Evolutionary conservation across 1,140 invertebrate species (phyloP), one percentile per base, ranked within the genome.

Genomic region (Drosophila azteca): DNA sequence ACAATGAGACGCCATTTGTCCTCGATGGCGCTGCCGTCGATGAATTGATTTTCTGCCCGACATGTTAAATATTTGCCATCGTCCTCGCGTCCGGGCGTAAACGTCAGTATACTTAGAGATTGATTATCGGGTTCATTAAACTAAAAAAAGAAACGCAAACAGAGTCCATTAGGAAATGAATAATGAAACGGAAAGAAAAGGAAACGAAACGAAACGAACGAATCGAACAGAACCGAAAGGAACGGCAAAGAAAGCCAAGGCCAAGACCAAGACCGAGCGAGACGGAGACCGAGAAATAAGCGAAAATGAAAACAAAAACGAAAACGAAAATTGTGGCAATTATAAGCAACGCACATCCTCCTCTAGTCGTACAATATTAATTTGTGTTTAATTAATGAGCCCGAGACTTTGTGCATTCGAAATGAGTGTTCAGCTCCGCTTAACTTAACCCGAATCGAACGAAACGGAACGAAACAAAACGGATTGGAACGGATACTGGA

Each of bases 21-120:
- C 92, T 97, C 96, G 39, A 97, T 94, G 46, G 95, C 94, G 76
- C 96, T 97, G 91, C 95, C 95, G 17, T 94, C 94, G 88, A 98
- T 96, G 89, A 93, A 94, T 76, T 96, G 95, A 93, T 98, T 98
- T 93, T 97, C 96, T 49, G 96, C 96, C 59, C 96, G 93, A 92
- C 97, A 98, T 54, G 96, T 97, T 92, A 97, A 94, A 92, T 95
- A 95, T 92, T 96, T 96, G 51, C 96, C 96, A 88, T 97, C 96
- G 92, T 98, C 97, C 70, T 96, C 96, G 54, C 96, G 95, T 41
- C 93, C 94, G 57, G 96, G 96, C 58, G 95, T 94, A 89, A 97
- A 95, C 71, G 94, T 95, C 59, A 97, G 93, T 77, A 96, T 95
- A 92, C 96, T 97, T 78, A 96, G 93, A 55, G 94, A 97, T 90